Conservation (phyloP, 2,797 vertebrate species). For the Sphaeramia orbicularis region DNA sequence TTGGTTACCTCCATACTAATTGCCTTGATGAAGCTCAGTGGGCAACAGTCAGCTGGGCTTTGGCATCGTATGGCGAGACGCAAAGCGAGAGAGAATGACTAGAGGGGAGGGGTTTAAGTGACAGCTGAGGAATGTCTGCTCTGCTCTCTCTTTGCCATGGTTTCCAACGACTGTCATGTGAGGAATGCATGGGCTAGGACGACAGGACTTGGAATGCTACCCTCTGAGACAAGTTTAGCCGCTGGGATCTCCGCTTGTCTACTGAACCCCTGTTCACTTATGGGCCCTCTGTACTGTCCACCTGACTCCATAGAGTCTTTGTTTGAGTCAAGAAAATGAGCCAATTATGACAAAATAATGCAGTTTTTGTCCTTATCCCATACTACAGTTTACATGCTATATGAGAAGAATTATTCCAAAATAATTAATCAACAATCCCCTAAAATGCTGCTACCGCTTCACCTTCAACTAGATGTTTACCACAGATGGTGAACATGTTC, state of each 20-base stretch:
- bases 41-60: slow-evolving; percentile 64
- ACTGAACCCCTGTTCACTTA: slow-evolving; percentile 21
- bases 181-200: slow-evolving; percentile 89
- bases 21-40: slow-evolving; percentile 67
- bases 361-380: too few species aligned
- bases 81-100: slow-evolving; percentile 51
- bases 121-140: slow-evolving; percentile 93
- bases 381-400: too few species aligned
- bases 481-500: too few species aligned
- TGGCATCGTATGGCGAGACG: slow-evolving; percentile 51
- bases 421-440: too few species aligned
- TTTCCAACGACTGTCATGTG: slow-evolving; percentile 90
- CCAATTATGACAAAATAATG: not conserved
- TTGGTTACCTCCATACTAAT: slow-evolving; percentile 54
- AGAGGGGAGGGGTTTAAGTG: slow-evolving; percentile 82
- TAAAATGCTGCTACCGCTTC: too few species aligned
- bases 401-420: too few species aligned
- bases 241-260: slow-evolving; percentile 50
- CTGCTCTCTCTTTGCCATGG: slow-evolving; percentile 84
- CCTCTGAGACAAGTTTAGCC: slow-evolving; percentile 80
- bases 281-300: slow-evolving; percentile 15
- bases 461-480: too few species aligned
- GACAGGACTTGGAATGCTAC: slow-evolving; percentile 88
- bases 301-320: slow-evolving; percentile 14
- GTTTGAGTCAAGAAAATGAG: not conserved